A percentile compares a stretch with the other conserved stretches of the same genome.
Evolutionary conservation across 2,113 vertebrate genomes (phyloP).

Genomic region (Melozone crissalis): DNA sequence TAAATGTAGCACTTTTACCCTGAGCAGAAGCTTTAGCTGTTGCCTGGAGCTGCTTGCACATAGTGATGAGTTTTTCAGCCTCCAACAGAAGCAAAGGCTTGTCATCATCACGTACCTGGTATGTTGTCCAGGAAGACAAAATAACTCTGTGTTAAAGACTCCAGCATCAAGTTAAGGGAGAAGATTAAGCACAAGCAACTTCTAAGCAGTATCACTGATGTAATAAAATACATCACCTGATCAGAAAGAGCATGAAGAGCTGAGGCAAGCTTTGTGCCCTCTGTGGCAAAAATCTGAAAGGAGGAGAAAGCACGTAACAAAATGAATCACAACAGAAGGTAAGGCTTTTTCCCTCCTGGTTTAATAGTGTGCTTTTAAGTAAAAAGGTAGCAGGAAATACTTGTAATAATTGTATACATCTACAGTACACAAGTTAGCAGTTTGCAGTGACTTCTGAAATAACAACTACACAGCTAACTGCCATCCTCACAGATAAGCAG

Average conservation of each 20-base stretch:
- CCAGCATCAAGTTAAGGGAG: not conserved
- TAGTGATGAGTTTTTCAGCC: constrained; percentile 86
- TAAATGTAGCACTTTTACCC: constrained; percentile 90
- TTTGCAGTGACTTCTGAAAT: not conserved
- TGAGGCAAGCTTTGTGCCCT: constrained; percentile 89
- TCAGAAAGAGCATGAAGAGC: constrained; percentile 83
- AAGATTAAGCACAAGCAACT: not conserved
- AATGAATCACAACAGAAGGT: not conserved
- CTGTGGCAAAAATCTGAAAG: constrained; percentile 87
- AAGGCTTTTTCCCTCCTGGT: not conserved
- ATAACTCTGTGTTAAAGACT: not conserved
- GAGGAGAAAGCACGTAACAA: not conserved
- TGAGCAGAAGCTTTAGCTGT: constrained; percentile 84
- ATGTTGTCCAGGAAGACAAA: constrained; percentile 15
- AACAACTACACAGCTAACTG: not conserved
- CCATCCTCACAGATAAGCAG: not conserved
- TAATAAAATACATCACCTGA: constrained; percentile 79
- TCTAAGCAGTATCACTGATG: not conserved
- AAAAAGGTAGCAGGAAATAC: not conserved
- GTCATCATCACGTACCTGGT: constrained; percentile 87
- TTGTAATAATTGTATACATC: not conserved
- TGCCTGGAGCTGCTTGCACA: constrained; percentile 90
- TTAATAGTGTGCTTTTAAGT: not conserved
- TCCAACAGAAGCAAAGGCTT: constrained; percentile 85
- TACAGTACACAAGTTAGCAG: not conserved